Evolutionary conservation across 2,888 invertebrate species (phyloP), one percentile per base, ranked within the genome.

Genomic region (Hydrotaea diabolus): DNA sequence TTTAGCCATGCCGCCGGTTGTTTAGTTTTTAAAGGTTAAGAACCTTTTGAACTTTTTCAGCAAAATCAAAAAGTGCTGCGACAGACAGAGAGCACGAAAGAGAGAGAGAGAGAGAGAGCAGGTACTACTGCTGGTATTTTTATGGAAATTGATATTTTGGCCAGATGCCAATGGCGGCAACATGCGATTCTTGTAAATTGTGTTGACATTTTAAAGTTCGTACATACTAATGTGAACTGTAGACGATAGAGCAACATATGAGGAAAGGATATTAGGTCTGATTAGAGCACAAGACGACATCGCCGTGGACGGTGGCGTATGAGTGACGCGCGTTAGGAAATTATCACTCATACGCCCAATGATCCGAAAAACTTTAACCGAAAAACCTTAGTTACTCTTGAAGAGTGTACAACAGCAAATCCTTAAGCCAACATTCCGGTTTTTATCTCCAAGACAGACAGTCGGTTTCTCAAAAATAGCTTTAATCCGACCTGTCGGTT

Each of bases 61-160:
- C 1, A 2, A 46, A 46, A 66, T n/a, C n/a, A 64, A 19, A 64
- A 66, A 66, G 36, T 21, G n/a, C n/a, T n/a, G n/a, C n/a, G n/a
- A n/a, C n/a, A n/a, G n/a, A n/a, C n/a, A n/a, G n/a, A n/a, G n/a
- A n/a, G n/a, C n/a, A n/a, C n/a, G n/a, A n/a, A n/a, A n/a, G n/a
- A n/a, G n/a, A n/a, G n/a, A n/a, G n/a, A n/a, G n/a, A n/a, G n/a
- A n/a, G n/a, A n/a, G n/a, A n/a, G n/a, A n/a, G n/a, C n/a, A n/a
- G n/a, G n/a, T n/a, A n/a, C n/a, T n/a, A n/a, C n/a, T n/a, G n/a
- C n/a, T 43, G 69, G 66, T 3, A 74, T 77, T 74, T 77, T 62
- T 82, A 82, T 82, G 82, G 80, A 82, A 85, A 85, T 85, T 85
- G 79, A 80, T 85, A 80, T 77, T 80, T 85, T 85, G 85, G 85